Evolutionary conservation across 2,113 vertebrate genomes (phyloP), one percentile per base, ranked within the genome.

Genomic region (Loxodonta africana): DNA sequence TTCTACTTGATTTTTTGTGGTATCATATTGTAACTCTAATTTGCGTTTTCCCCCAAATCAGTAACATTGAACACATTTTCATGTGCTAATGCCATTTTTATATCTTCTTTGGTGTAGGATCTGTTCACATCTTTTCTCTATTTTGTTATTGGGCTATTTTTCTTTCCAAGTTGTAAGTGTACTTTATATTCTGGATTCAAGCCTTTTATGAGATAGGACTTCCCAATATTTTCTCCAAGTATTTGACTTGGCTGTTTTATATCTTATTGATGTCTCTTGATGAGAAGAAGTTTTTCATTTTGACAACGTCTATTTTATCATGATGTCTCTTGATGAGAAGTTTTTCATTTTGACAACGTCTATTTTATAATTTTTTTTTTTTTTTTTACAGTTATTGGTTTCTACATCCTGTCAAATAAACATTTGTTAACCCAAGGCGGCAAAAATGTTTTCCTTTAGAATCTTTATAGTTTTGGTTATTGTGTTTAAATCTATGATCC

Each of bases 271-370:
- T 83, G 8, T 57, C 33, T 88, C 84, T 91, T 84, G 62, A 89
- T 84, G 71, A 93, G 21, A 88, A 62, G 41, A 81, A 86, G 18
- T 76, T 84, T 80, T 90, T 83, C 51, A 85, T 94, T 93, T 92
- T 95, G 73, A 81, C 46, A 85, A 60, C 53, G 8, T 67, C 30
- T 80, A 1, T 93, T 86, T 91, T 80, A 81, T 74, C n/a, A n/a
- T 81, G 33, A 83, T 83, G 8, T 57, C 33, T 88, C 84, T 91
- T 84, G 62, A 89, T 84, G 71, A 93, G 21, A 81, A 86, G 18
- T 76, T 84, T 80, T 90, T 83, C 51, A 85, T 94, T 93, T 92
- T 95, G 73, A 81, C 46, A 86, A 60, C 53, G 8, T 67, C 30
- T 80, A 1, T 93, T 86, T 91, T 80, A 81, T 74, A 25, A 41